Evolutionary conservation across 2,113 vertebrate genomes (phyloP), one percentile per base, ranked within the genome.

Genomic region (Zapus hudsonius): DNA sequence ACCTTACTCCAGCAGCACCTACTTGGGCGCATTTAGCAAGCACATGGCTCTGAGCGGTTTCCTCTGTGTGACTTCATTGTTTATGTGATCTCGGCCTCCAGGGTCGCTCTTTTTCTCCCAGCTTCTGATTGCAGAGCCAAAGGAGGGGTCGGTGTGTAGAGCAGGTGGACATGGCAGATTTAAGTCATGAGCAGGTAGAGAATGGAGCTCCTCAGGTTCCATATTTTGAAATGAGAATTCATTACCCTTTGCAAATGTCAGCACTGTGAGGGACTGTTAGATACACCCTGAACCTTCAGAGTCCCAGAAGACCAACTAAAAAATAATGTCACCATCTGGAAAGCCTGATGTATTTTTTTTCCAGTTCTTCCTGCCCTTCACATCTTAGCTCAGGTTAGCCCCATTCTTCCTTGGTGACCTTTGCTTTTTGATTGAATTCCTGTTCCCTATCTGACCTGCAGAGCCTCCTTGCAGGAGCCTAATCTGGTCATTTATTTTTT

Each of bases 241-340:
- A 89, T 94, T 91, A 84, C 84, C 67, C 89, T 97, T 96, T 92
- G 93, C 84, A 89, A 96, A 95, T 92, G 81, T 89, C 84, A 87
- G 42, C 81, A 90, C 76, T 42, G 2, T 36, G 38, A 94, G 66
- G 67, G 17, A 90, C 61, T 76, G 72, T 72, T 57, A 78, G 81
- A 67, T 81, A 80, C 55, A 73, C 87, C 72, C 74, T 91, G 81
- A 91, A 93, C 91, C 76, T 94, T 93, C 83, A 88, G 80, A 81
- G 55, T 81, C 89, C 87, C 81, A 78, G 2, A 76, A 89, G 91
- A 69, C 63, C 55, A 87, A 76, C 84, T 90, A 70, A 90, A 93
- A 93, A 94, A 81, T 67, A 93, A 85, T 64, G 69, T 40, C 67
- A 89, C 81, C 84, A 91, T 64, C 72, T 87, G 93, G 72, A 29